Evolutionary conservation across 2,113 vertebrate species (phyloP), one percentile per base, ranked within the genome.

Genomic region (Gulo gulo): DNA sequence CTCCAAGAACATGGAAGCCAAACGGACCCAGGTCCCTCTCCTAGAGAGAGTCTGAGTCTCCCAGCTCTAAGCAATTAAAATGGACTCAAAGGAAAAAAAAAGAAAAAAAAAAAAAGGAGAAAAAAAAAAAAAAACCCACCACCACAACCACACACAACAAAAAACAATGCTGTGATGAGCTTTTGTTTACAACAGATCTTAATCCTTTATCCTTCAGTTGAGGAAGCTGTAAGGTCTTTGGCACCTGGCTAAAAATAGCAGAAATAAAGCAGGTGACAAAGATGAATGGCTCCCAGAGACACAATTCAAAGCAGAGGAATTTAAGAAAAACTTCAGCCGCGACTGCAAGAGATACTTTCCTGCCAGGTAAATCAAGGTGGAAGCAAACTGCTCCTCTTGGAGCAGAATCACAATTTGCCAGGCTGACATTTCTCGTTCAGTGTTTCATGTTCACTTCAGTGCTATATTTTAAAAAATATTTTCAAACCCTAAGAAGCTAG

Each of bases 161-260:
- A 89, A 88, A 82, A 82, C 63, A 86, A 55, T 55, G 90, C 90
- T 82, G 71, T 82, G 76, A 96, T 94, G 95, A 97, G 90, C 50
- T 94, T 98, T 93, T 97, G 97, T 98, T 97, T 97, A 98, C 92
- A 97, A 90, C 92, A 93, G 96, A 95, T 94, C 97, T 98, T 96
- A 97, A 97, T 97, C 96, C 97, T 95, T 96, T 96, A 97, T 73
- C 91, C 61, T 91, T 95, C 94, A 91, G 92, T 73, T 78, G 97
- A 97, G 95, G 67, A 97, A 97, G 73, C 94, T 81, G 61, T 96
- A 94, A 97, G 90, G 97, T 95, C 97, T 97, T 91, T 96, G 97
- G 96, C 90, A 97, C 69, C 45, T 23, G 50, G 95, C 94, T 98
- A 97, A 97, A 98, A 98, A 97, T 93, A 98, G 96, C 92, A 91